Percentiles rank a stretch among this genome's conserved stretches.
These are phyloP conservation scores for Zaprionus tsacasi DNA, from an alignment of 1,140 invertebrate species.

Conservation along the genomic window DNA sequence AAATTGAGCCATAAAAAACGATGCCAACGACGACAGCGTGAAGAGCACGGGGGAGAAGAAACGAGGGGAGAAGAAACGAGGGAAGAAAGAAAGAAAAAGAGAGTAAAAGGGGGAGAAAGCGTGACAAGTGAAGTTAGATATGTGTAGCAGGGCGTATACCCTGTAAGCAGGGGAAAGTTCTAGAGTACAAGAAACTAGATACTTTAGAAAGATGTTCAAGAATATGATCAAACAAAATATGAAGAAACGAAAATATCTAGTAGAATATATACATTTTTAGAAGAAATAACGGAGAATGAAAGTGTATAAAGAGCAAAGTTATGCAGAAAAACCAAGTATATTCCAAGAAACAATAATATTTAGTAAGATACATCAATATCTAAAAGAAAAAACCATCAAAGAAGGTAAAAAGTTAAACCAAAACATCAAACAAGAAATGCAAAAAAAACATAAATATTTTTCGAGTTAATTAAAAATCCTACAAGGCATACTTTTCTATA, in stretches of 20 bases:
- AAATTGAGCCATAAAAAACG: conserved; percentile 14
- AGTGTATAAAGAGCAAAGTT: too few relatives aligned
- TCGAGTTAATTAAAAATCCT: too few relatives aligned
- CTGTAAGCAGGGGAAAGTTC: background rate
- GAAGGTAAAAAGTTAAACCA: background rate
- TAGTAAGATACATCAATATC: background rate
- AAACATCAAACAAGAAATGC: background rate
- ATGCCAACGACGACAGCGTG: background rate
- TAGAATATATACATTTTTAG: too few relatives aligned
- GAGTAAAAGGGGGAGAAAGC: background rate
- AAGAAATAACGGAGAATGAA: too few relatives aligned
- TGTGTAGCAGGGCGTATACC: background rate
- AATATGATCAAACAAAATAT: too few relatives aligned
- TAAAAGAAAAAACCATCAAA: background rate
- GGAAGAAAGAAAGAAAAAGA: background rate
- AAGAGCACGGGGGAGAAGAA: background rate
- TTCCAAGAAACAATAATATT: background rate
- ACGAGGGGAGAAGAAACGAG: too few relatives aligned
- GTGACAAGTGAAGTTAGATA: background rate
- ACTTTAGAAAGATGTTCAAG: too few relatives aligned
- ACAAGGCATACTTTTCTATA: too few relatives aligned
- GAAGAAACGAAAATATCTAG: background rate
- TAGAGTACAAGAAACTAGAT: too few relatives aligned
- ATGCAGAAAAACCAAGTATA: too few relatives aligned
- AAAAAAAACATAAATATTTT: background rate